These are phyloP conservation scores for Trichopria drosophilae DNA, from an alignment of 2,888 invertebrate species.

Conservation along the genomic window DNA sequence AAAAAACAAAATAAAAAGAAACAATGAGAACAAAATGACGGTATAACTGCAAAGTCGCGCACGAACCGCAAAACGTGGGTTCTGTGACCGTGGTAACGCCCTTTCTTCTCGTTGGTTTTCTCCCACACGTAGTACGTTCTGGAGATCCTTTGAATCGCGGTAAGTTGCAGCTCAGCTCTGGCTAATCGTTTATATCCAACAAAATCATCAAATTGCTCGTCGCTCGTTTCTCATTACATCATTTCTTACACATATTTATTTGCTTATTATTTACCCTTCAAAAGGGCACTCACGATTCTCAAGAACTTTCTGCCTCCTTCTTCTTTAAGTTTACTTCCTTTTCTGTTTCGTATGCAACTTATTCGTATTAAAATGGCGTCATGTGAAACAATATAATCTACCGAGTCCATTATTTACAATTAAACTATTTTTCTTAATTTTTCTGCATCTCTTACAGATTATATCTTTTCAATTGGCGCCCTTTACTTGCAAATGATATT, in stretches of 20 bases:
- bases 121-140: conserved; percentile 85
- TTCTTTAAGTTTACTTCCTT: not conserved
- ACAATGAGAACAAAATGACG: conserved; percentile 6
- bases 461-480: no score
- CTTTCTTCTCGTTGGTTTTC: conserved; percentile 59
- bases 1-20: conserved; percentile 36
- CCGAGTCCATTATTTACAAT: no score
- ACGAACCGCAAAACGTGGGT: conserved; percentile 50
- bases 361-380: no score
- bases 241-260: conserved; percentile 16
- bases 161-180: conserved; percentile 76
- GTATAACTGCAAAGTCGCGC: conserved; percentile 47
- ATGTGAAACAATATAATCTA: no score
- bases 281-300: not conserved
- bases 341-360: no score
- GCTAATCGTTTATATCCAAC: conserved; percentile 53
- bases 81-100: conserved; percentile 60
- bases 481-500: no score
- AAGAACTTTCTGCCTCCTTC: not conserved
- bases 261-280: conserved; percentile 4
- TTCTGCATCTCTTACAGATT: no score
- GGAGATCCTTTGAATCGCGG: conserved; percentile 98
- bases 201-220: conserved; percentile 29
- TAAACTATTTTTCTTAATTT: no score
- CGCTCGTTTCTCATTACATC: conserved; percentile 23